These are phyloP conservation scores for Acanthochromis polyacanthus DNA, from an alignment of 2,113 vertebrate species.

Conservation along the genomic window DNA sequence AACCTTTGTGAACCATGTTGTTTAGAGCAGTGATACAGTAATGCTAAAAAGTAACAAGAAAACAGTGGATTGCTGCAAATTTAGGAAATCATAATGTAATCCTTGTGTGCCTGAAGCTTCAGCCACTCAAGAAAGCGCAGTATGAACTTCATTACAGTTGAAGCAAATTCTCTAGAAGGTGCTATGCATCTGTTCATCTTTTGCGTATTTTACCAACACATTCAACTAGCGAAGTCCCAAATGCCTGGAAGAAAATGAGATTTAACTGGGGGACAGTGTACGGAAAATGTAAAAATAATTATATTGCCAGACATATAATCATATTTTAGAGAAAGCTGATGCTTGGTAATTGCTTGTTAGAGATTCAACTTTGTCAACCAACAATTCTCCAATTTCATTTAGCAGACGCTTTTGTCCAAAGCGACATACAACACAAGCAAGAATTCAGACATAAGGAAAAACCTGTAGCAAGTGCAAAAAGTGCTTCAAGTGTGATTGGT, in stretches of 20 bases:
- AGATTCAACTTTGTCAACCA: neutral
- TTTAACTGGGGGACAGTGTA: constrained; percentile 13
- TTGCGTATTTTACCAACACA: neutral
- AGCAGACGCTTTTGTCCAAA: too few relatives aligned
- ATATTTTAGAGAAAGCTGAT: neutral
- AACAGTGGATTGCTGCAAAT: neutral
- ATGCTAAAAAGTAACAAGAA: neutral
- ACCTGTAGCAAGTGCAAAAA: too few relatives aligned
- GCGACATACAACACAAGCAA: too few relatives aligned
- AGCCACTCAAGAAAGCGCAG: neutral
- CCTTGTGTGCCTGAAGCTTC: constrained; percentile 2
- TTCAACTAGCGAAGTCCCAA: neutral
- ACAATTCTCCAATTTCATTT: too few relatives aligned
- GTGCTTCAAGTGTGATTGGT: too few relatives aligned
- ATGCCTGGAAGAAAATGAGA: neutral
- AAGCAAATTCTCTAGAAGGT: neutral
- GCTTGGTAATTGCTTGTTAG: neutral
- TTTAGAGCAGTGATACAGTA: constrained; percentile 9
- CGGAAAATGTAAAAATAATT: neutral
- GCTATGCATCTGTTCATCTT: neutral
- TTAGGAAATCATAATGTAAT: neutral
- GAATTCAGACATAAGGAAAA: too few relatives aligned
- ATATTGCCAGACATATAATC: too few relatives aligned
- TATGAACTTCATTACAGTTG: neutral
- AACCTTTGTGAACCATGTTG: constrained; percentile 2